Percentiles rank a stretch among this genome's conserved stretches.
phyloP scores from a whole-genome alignment of 2,797 vertebrate genomes.

The Macroramphosus scolopax region DNA sequence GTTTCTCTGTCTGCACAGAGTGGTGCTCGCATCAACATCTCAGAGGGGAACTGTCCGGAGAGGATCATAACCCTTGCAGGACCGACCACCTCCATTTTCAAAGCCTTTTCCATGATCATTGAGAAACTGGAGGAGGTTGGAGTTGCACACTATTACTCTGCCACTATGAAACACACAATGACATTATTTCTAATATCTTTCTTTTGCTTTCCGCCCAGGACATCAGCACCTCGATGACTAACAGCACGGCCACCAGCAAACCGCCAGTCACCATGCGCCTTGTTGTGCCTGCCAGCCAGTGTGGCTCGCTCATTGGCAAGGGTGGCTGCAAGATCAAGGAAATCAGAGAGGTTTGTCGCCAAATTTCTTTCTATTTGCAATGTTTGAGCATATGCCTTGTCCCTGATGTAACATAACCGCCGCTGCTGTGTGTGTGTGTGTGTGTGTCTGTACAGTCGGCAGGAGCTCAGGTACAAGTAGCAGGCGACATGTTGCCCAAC shows the following conservation, averaged over 20 bases:
- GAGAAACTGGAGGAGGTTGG: conserved; percentile 94
- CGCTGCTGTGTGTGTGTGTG: too few species aligned
- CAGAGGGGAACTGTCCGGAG: conserved; percentile 94
- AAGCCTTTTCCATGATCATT: conserved; percentile 96
- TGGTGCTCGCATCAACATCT: conserved; percentile 93
- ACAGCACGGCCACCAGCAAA: conserved; percentile 94
- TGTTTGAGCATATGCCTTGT: not conserved
- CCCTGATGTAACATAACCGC: not conserved
- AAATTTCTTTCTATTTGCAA: too few species aligned
- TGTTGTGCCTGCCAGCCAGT: conserved; percentile 92
- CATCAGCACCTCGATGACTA: conserved; percentile 95
- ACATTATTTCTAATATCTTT: too few species aligned
- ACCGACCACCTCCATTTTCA: conserved; percentile 94
- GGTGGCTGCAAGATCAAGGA: conserved; percentile 97
- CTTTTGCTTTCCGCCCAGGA: conserved; percentile 71
- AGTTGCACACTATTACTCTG: not conserved
- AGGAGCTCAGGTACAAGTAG: conserved; percentile 95
- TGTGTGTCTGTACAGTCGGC: conserved; percentile 79
- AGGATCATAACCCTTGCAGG: conserved; percentile 92
- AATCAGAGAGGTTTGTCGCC: conserved; percentile 85
- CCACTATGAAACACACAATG: too few species aligned
- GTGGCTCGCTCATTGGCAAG: conserved; percentile 92
- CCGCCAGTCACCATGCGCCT: conserved; percentile 92
- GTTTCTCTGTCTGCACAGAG: conserved; percentile 74
- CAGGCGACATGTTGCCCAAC: conserved; percentile 95